Percentiles rank a stretch among this genome's conserved stretches.
Conservation (phyloP, 2,113 vertebrate genomes). For the Melanerpes aurifrons region DNA sequence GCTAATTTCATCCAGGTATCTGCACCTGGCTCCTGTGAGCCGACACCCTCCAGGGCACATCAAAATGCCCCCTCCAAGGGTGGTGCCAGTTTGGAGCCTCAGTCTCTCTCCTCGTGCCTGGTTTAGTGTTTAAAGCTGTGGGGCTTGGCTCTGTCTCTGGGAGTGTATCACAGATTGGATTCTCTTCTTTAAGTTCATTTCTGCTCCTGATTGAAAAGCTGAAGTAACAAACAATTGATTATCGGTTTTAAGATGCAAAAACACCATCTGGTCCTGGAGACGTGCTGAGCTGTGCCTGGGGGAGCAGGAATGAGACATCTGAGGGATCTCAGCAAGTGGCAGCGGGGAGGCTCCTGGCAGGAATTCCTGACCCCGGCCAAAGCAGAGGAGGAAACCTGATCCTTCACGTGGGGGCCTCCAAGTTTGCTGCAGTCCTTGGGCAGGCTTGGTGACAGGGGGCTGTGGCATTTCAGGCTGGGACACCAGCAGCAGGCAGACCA, state of each 20-base stretch:
- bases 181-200: slow-evolving; percentile 59
- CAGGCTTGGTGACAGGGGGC: fast-evolving
- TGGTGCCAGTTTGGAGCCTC: background rate
- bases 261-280: slow-evolving; percentile 77
- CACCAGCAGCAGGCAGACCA: background rate
- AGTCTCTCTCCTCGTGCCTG: background rate
- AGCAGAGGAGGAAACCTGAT: slow-evolving; percentile 42
- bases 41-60: background rate
- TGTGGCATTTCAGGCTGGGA: background rate
- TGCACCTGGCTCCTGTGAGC: background rate
- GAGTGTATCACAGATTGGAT: slow-evolving; percentile 43
- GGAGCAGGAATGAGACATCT: slow-evolving; percentile 11
- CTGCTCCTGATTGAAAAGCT: slow-evolving; percentile 68
- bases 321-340: slow-evolving; percentile 21
- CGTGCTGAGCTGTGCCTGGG: slow-evolving; percentile 9
- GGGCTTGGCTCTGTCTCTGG: slow-evolving; percentile 21
- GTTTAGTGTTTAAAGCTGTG: background rate
- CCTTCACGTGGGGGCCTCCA: background rate
- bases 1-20: background rate
- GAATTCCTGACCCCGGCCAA: background rate
- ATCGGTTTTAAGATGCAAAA: slow-evolving; percentile 79
- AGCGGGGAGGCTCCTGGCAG: background rate
- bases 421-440: background rate
- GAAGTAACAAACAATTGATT: slow-evolving; percentile 80
- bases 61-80: fast-evolving